phyloP scores from a whole-genome alignment of 2,888 invertebrate species.

The Reticulitermes lucifugus region DNA sequence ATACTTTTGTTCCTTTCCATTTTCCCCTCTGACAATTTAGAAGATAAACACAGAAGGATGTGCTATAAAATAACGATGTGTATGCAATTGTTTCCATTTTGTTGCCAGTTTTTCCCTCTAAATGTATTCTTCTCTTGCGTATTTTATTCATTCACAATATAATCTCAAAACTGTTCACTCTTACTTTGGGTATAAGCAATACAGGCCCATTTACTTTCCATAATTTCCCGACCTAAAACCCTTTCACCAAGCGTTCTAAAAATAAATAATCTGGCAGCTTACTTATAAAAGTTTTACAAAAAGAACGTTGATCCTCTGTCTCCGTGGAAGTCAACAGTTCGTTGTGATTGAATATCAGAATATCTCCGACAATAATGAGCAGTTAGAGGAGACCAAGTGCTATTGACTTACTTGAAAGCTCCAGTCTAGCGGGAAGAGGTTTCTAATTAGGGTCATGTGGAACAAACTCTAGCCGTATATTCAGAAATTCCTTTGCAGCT shows the following conservation, averaged over 20 bases:
- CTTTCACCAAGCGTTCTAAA: neutral
- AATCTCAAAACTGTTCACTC: too few species aligned
- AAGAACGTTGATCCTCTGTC: neutral
- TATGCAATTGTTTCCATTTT: too few species aligned
- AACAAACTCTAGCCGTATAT: neutral
- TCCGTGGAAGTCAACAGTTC: neutral
- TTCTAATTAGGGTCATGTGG: conserved; percentile 1
- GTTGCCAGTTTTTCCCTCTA: too few species aligned
- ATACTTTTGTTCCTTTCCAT: too few species aligned
- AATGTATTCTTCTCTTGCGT: too few species aligned
- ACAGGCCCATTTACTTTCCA: too few species aligned
- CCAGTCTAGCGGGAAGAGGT: neutral
- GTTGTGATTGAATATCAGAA: neutral
- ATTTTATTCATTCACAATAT: too few species aligned
- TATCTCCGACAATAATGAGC: neutral
- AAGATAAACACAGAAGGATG: too few species aligned
- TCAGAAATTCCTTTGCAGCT: conserved; percentile 1
- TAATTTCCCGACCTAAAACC: too few species aligned
- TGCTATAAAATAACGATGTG: too few species aligned
- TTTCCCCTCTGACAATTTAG: too few species aligned
- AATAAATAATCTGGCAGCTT: neutral
- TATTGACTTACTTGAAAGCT: conserved; percentile 15
- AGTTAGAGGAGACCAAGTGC: neutral
- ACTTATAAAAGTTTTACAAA: neutral
- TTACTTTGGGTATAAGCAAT: too few species aligned